Percentiles rank a stretch among this genome's conserved stretches.
These are phyloP conservation scores for Apamea crenata DNA, from an alignment of 2,888 invertebrate genomes.

Conservation along the genomic window DNA sequence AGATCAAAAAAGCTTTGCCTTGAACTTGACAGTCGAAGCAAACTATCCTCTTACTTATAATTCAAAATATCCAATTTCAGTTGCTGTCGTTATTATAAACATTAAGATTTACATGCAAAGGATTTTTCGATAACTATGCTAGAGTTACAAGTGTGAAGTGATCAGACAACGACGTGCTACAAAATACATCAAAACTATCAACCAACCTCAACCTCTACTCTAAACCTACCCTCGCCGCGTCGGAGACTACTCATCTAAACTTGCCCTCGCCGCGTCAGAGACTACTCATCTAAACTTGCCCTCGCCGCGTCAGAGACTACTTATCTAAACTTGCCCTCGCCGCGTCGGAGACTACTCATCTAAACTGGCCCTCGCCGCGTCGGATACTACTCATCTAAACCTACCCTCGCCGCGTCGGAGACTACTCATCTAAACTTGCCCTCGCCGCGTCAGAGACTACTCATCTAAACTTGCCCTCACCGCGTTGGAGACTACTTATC, in stretches of 20 bases:
- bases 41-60: too few relatives aligned
- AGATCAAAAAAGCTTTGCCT: not conserved
- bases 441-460: not conserved
- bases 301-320: too few relatives aligned
- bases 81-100: not conserved
- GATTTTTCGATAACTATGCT: not conserved
- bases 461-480: too few relatives aligned
- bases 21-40: not conserved
- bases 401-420: too few relatives aligned
- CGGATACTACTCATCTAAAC: not conserved
- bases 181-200: not conserved
- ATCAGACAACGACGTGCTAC: not conserved
- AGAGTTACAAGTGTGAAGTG: not conserved
- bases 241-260: not conserved
- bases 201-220: too few relatives aligned
- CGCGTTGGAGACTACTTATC: too few relatives aligned
- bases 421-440: not conserved
- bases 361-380: not conserved
- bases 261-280: not conserved
- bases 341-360: too few relatives aligned
- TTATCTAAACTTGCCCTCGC: too few relatives aligned
- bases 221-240: not conserved
- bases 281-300: not conserved
- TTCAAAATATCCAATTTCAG: not conserved
- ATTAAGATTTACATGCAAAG: not conserved